Base-by-base conservation (phyloP, 1,140 invertebrate species). In the Drosophila sturtevanti region DNA sequence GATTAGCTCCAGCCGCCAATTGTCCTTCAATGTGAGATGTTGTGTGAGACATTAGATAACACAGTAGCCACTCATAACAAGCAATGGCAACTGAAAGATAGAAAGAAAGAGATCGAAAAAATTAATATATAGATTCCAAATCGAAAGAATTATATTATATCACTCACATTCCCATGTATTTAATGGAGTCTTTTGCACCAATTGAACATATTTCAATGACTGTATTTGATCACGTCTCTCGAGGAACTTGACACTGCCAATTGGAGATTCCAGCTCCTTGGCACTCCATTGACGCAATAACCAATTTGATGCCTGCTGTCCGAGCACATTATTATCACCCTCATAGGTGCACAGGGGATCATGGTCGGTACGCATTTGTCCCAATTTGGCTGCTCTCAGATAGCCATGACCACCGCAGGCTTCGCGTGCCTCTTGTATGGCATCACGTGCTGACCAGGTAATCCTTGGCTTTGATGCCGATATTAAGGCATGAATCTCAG, bases 331-430 rank as follows among this genome's bases (percentile, higher is more conserved):
- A 92, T 98, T 98, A 92, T 99, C 98, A 4, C 98, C 98, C 93
- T 99, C 98, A 84, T 98, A 99, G 0, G 98, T 99, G 74, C 96
- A 96, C 77, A 97, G 97, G 0, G 97, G 96, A 93, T 99, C 98
- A 92, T 98, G 95, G 91, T 98, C 96, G 92, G 95, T 95, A 63
- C 97, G 94, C 52, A 98, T 92, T 68, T 96, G 95, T n/a, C 96
- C 96, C 48, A 98, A 92, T 77, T 97, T 94, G 65, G 96, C 93
- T n/a, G 95, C 96, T 94, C 91, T 78, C 41, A 92, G 69, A 67
- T 89, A 95, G 0, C 95, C 95, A 81, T 95, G 95, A 12, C 97
- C 97, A 18, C 97, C 97, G 91, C 96, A 97, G 4, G 96, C 95
- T 91, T 97, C 96, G 74, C 97, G 92, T 69, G 95, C 97, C 92